Evolutionary conservation across 2,888 invertebrate species (phyloP), one percentile per base, ranked within the genome.

Genomic region (Pyrgus malvae): DNA sequence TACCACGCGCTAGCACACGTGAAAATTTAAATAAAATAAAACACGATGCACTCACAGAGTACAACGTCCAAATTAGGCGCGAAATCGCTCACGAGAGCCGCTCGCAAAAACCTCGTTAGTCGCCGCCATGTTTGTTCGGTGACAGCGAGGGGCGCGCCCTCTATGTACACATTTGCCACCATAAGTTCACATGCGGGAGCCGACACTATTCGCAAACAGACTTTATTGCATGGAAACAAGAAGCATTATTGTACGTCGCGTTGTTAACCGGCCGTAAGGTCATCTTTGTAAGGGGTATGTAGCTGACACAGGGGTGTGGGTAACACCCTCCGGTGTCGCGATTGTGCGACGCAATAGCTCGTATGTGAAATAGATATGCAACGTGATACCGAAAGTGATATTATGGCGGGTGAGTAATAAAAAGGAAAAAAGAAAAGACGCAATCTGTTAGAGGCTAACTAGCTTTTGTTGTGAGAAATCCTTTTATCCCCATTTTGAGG

Each of bases 21-120:
- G 62, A 67, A 66, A 67, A 66, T 68, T 70, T 67, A 72, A 78
- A 77, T 72, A 70, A 73, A 78, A 73, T 73, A 70, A 73, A 74
- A 74, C 75, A 73, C 72, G 45, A 38, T 53, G 51, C 53, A 45
- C 67, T 63, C 55, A 42, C 56, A 46, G 56, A 44, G 61, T 50
- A 57, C 51, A 38, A 60, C 78, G 73, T 82, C 78, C 75, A 87
- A 86, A 88, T 86, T 87, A 86, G 89, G 88, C 89, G 89, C 86
- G 87, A 88, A 88, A 88, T 83, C 83, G 81, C 75, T 83, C 87
- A 84, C 87, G 80, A 82, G 79, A 70, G 74, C 67, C 71, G 69
- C 76, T 79, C 81, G 81, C 84, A 86, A 85, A 87, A 88, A 88
- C 85, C 82, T 86, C 82, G 87, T 89, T 87, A 86, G 79, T 71